Base-by-base conservation (phyloP, 2,888 invertebrate species). In the Drosophila macrospina region DNA sequence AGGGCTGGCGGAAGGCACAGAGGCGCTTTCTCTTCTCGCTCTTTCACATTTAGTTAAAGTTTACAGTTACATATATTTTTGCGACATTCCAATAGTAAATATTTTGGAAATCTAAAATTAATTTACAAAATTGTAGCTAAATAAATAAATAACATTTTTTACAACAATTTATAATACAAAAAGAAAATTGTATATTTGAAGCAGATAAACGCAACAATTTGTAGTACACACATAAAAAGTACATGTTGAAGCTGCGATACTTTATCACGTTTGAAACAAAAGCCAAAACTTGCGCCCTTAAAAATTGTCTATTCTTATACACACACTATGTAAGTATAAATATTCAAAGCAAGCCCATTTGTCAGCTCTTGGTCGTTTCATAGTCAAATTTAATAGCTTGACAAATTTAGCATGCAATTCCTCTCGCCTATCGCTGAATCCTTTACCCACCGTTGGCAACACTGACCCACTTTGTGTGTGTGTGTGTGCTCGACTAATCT, bases 401-500 rank as follows among this genome's bases (percentile, higher is more conserved):
- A 62, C 64, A 55, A 74, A 70, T 69, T 61, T 51, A 15, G 37
- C 50, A 63, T 47, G 34, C 24, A 50, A 39, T 30, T 50, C 50
- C 32, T 37, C 50, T 50, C 1, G 41, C 28, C 32, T 39, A 20
- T 41, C 24, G 32, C 44, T 36, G 15, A 37, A 45, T 52, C 52
- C 30, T 26, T 47, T 61, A 10, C 1, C 11, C 32, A 28, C 26
- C 30, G 37, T 34, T 10, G 4, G 36, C 26, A 16, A n/a, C 37
- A 42, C 34, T 74, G 74, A 74, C 74, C 74, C 69, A 69, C 36
- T 56, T 68, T 39, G 41, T n/a, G 10, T 37, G 24, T 45, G 4
- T 36, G 48, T 48, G 36, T n/a, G n/a, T 42, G 47, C 26, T 16
- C 30, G 24, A 50, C 56, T 32, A 55, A 48, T 37, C 59, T 39